Conservation (phyloP, 92 coral and sea anemone species). For the Diadumene lineata region DNA sequence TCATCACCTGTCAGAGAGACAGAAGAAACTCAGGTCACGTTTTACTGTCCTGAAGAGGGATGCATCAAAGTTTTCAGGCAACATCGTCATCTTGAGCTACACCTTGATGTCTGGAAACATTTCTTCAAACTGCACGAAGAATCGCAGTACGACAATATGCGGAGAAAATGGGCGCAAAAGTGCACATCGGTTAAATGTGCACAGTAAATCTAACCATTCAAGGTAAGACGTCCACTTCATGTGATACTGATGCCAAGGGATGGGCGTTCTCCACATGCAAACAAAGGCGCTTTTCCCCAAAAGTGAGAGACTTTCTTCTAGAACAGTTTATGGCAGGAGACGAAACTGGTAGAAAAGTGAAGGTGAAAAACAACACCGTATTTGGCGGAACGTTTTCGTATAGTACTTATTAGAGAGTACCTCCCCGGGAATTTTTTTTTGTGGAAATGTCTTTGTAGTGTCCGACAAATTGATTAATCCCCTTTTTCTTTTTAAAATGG, state of each 20-base stretch:
- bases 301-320: conserved; percentile 39
- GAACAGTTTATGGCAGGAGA: conserved; percentile 47
- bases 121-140: conserved; percentile 38
- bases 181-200: conserved; percentile 35
- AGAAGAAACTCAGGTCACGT: conserved; percentile 17
- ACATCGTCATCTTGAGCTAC: conserved; percentile 25
- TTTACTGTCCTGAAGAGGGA: conserved; percentile 44
- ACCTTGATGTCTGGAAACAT: conserved; percentile 42
- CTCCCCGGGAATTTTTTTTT: no score
- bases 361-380: no score
- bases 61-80: conserved; percentile 27
- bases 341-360: conserved; percentile 49
- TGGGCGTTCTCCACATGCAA: conserved; percentile 34
- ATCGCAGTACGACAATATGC: conserved; percentile 44
- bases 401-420: no score
- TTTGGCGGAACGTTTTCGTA: no score
- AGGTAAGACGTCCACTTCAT: background rate
- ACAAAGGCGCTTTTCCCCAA: conserved; percentile 20
- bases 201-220: background rate
- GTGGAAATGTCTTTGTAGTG: no score
- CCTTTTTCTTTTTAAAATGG: no score
- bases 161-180: conserved; percentile 46
- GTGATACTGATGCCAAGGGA: background rate
- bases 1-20: background rate
- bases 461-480: no score